Conservation (phyloP, 2,888 invertebrate species). For the Steinernema carpocapsae region DNA sequence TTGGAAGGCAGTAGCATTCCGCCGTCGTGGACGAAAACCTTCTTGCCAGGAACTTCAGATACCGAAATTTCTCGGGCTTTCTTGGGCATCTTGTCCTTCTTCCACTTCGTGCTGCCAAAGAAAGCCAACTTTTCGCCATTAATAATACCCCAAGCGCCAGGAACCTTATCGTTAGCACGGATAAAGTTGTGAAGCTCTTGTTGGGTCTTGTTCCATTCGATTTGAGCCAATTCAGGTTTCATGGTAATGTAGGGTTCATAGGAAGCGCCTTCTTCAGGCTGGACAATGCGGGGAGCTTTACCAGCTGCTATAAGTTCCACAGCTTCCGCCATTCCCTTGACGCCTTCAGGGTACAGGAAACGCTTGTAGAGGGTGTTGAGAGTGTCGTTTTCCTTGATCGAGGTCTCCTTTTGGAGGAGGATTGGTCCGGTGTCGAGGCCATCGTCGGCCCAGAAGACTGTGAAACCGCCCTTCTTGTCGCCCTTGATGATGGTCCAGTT, state of each 20-base stretch:
- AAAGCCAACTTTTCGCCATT: slow-evolving; percentile 76
- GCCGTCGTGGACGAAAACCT: slow-evolving; percentile 57
- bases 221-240: slow-evolving; percentile 77
- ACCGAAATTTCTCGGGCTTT: slow-evolving; percentile 76
- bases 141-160: slow-evolving; percentile 82
- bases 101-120: slow-evolving; percentile 82
- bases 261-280: slow-evolving; percentile 85
- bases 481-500: slow-evolving; percentile 94
- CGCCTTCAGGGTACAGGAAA: slow-evolving; percentile 83
- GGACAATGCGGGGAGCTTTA: slow-evolving; percentile 80
- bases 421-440: slow-evolving; percentile 94
- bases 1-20: slow-evolving; percentile 82
- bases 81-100: slow-evolving; percentile 71
- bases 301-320: slow-evolving; percentile 84
- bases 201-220: slow-evolving; percentile 68
- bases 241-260: slow-evolving; percentile 79
- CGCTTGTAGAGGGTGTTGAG: slow-evolving; percentile 90
- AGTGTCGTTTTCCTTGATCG: slow-evolving; percentile 84
- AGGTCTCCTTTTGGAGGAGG: slow-evolving; percentile 82
- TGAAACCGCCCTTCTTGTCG: slow-evolving; percentile 83
- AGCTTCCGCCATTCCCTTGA: slow-evolving; percentile 77
- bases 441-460: slow-evolving; percentile 96
- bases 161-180: slow-evolving; percentile 89
- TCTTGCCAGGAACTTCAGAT: slow-evolving; percentile 63
- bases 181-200: slow-evolving; percentile 88